Base-by-base conservation (phyloP, 2,888 invertebrate species). In the Yponomeuta plumbellus region DNA sequence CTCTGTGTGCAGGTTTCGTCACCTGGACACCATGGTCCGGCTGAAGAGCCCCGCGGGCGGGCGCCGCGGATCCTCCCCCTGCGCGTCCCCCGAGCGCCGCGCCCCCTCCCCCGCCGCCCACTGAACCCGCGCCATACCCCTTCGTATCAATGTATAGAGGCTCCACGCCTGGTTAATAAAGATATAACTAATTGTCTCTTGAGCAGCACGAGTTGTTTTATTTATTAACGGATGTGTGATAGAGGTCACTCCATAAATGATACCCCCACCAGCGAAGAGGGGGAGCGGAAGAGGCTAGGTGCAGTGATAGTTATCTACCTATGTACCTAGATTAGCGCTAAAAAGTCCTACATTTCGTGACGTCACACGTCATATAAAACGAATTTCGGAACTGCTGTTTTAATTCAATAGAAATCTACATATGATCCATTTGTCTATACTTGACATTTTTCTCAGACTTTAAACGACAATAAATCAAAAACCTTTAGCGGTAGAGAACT, bases 11-110 rank as follows among this genome's bases (percentile, higher is more conserved):
- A 97, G 97, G 78, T 97, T 97, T 85, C 95, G 97, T 22, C 97
- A 97, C 83, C 89, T 97, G 83, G 97, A 97, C 80, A 96, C 97
- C 21, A 96, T 95, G 92, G 96, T 97, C 44, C 93, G 96, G 0
- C 88, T 97, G 73, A 95, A 96, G 78, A 92, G 94, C 63, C 93
- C 94, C 13, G 93, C 93, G 69, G 92, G 92, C 67, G 92, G 92
- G 67, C 93, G 93, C 17, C 94, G 94, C 68, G 94, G 94, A 44
- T 94, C 95, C 2, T 93, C 95, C 13, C 95, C 95, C 34, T 92
- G 94, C 67, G 94, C 95, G 6, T 96, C 96, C 2, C 95, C 95
- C 0, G 94, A 94, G 74, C 91, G 89, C 68, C 92, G 86, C 73
- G 81, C 84, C 1, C 78, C 82, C 13, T 85, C 86, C 1, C 88